Base-by-base conservation (phyloP, 2,113 vertebrate genomes). In the Macaca mulatta region DNA sequence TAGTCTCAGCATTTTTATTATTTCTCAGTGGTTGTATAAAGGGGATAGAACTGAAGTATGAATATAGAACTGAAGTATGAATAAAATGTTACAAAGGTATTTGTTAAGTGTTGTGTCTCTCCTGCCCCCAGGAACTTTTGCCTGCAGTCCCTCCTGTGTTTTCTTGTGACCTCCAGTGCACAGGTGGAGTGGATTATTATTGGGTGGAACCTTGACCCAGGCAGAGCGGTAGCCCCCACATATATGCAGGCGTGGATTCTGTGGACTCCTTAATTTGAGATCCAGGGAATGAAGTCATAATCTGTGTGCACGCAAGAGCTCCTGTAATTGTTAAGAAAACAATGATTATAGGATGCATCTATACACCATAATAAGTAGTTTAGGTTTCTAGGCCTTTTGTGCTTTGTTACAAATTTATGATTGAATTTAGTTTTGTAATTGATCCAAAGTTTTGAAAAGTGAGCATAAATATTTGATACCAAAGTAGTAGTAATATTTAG, bases 41-140 rank as follows among this genome's bases (percentile, higher is more conserved):
- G 43, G 0, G 0, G 0, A 23, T n/a, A 50, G 38, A n/a, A 35
- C 23, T 32, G 3, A 81, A 32, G 13, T 32, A 4, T 2, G 11
- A 0, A 2, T 61, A 79, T n/a, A 50, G 38, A n/a, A 35, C 23
- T 32, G 3, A 81, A n/a, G 16, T 32, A 5, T 2, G 11, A 0
- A 2, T 61, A 79, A 27, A 81, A 78, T 74, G 3, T 2, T 55
- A 23, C 6, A 0, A 72, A 32, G 40, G 32, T 67, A 1, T 30
- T 35, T 61, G 55, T 45, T 18, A 35, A 0, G 0, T 16, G 40
- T 86, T 40, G 32, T 30, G 8, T 40, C 17, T 22, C 48, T 16
- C 7, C 52, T 83, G 4, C 5, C 35, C 67, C 30, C 30, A 3
- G 14, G n/a, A 27, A 0, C 0, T 30, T 35, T 32, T 50, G 52